phyloP scores from a whole-genome alignment of 2,113 vertebrate genomes.

The Menura novaehollandiae region DNA sequence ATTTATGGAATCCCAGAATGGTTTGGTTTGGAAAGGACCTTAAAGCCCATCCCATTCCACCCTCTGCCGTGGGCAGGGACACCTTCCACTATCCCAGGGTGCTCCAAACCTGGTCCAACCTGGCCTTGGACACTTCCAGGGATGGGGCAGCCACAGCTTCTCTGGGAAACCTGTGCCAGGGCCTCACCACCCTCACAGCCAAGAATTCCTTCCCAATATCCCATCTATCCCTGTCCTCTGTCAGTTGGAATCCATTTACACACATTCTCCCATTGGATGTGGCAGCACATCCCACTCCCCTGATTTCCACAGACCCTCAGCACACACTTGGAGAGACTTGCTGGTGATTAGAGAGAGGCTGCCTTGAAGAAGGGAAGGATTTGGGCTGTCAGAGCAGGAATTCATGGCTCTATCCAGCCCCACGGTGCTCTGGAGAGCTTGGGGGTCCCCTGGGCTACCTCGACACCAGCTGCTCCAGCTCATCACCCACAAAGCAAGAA shows the following conservation, averaged over 20 bases:
- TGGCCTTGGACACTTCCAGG: not conserved
- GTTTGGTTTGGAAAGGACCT: not conserved
- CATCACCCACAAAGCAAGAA: not conserved
- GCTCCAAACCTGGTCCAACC: rapidly evolving
- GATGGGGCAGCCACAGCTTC: not conserved
- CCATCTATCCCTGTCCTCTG: rapidly evolving
- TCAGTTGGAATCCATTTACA: not conserved
- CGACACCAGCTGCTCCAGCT: not conserved
- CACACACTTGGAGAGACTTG: not conserved
- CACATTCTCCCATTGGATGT: not conserved
- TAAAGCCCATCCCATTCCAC: rapidly evolving
- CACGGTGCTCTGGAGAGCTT: rapidly evolving
- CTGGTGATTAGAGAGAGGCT: not conserved
- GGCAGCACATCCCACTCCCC: not conserved
- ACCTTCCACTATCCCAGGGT: rapidly evolving
- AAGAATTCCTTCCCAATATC: not conserved
- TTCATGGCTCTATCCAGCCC: not conserved
- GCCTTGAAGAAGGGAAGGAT: not conserved
- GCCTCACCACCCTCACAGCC: rapidly evolving
- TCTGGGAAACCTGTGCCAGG: not conserved
- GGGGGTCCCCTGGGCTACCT: not conserved
- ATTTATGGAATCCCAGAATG: not conserved
- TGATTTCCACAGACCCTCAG: not conserved
- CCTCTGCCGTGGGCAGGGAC: not conserved
- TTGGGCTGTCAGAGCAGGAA: not conserved